Base-by-base conservation (phyloP, 2,113 vertebrate species). In the Syngnathus floridae region DNA sequence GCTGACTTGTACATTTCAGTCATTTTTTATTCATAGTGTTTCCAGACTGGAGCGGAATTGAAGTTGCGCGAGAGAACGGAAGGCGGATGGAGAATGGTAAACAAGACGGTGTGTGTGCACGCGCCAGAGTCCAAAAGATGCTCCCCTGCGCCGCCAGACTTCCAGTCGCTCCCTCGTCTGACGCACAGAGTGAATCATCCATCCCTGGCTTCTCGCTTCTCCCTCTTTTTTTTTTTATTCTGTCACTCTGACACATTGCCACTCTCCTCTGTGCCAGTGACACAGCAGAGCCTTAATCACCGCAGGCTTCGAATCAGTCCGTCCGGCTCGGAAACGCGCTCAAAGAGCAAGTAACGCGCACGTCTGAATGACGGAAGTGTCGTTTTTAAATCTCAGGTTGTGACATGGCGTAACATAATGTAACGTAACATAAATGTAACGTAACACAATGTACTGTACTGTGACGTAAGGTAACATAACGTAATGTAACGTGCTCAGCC, bases 131-230 rank as follows among this genome's bases (percentile, higher is more conserved):
- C 72, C 84, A 81, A 81, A 81, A 77, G 81, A 79, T 76, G 73
- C 82, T n/a, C 79, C 77, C 72, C 62, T 62, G 59, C 40, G 71
- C 78, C 38, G 65, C 54, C 76, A 86, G 80, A 79, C 79, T 86
- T 82, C 66, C 76, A 83, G 80, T 83, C 80, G 84, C 78, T 85
- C 69, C 71, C 48, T 66, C 14, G 78, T 82, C 86, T 89, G 86
- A 90, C 85, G 82, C 86, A 85, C 70, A 64, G 69, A 59, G 78
- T 89, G 88, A 89, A 82, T 88, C 86, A 90, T 85, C 83, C 26
- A 71, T 64, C 43, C 66, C 26, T 31, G 2, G 26, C 26, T 72
- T 76, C 70, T 60, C 58, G 67, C 71, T 65, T 73, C 66, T 64
- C 66, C 64, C 62, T 62, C 67, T 71, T 56, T 63, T 54, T n/a